These are phyloP conservation scores for Octodonta nipae DNA, from an alignment of 2,888 invertebrate species.

Conservation along the genomic window DNA sequence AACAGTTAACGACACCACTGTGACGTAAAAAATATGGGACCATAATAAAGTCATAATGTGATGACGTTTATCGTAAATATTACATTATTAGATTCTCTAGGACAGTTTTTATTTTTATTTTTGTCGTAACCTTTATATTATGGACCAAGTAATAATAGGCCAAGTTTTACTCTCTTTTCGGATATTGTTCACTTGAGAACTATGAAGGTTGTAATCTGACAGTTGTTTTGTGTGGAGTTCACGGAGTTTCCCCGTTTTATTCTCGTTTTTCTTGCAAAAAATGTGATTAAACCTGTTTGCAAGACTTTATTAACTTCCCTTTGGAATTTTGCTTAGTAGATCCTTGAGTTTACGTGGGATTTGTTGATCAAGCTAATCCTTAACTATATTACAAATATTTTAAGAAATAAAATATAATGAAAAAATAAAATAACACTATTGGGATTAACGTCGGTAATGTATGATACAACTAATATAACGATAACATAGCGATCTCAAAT, in stretches of 20 bases:
- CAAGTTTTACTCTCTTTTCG: constrained; percentile 11
- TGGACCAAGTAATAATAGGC: constrained; percentile 11
- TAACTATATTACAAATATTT: too few species aligned
- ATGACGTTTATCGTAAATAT: constrained; percentile 11
- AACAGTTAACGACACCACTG: neutral
- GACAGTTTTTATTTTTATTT: constrained; percentile 6
- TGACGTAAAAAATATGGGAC: neutral
- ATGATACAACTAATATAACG: too few species aligned
- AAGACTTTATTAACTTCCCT: too few species aligned
- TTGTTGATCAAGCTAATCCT: too few species aligned
- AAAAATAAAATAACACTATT: too few species aligned
- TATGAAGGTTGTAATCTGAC: neutral
- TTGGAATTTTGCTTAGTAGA: too few species aligned
- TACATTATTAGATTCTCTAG: constrained; percentile 8
- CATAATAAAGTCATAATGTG: constrained; percentile 10
- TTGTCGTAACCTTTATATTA: constrained; percentile 11
- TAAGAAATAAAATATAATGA: too few species aligned
- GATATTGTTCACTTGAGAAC: constrained; percentile 9
- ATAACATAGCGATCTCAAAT: too few species aligned
- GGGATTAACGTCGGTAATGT: too few species aligned
- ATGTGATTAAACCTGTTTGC: neutral
- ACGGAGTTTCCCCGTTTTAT: too few species aligned
- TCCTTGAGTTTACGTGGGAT: too few species aligned
- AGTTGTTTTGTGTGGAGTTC: too few species aligned
- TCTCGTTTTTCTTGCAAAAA: neutral